Conservation (phyloP, 2,797 vertebrate genomes). For the Dendrocincla tyrannina region DNA sequence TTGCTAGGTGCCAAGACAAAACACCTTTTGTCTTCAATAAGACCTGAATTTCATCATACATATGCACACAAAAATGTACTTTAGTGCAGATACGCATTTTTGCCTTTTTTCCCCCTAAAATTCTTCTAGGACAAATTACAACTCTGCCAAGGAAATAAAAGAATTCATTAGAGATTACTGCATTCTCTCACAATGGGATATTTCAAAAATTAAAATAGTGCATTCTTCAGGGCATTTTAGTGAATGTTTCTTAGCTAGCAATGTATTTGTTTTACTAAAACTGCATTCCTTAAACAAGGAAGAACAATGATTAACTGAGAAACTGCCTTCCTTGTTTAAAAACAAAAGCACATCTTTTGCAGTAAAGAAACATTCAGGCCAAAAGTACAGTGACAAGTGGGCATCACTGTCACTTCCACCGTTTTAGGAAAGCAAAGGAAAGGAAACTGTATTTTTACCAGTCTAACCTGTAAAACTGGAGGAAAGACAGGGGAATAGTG, state of each 20-base stretch:
- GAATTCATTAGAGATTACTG: not conserved
- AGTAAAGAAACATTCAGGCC: not conserved
- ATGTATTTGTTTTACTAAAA: not conserved
- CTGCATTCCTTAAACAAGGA: not conserved
- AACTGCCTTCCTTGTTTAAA: not conserved
- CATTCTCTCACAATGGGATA: not conserved
- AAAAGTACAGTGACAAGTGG: not conserved
- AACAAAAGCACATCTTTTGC: not conserved
- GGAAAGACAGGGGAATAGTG: not conserved
- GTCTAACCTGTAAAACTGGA: not conserved
- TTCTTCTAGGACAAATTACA: not conserved
- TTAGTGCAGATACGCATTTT: rapidly evolving
- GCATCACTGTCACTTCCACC: not conserved
- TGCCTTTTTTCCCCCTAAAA: not conserved
- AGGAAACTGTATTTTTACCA: not conserved
- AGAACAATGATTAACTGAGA: not conserved
- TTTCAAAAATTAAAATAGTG: not conserved
- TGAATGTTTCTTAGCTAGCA: not conserved
- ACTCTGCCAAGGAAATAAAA: not conserved
- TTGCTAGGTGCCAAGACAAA: not conserved
- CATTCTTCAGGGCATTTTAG: not conserved
- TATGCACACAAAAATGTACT: not conserved
- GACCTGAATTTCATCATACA: not conserved
- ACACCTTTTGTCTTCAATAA: not conserved
- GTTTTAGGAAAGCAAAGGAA: not conserved